These are phyloP conservation scores for Thamnophis sirtalis DNA, from an alignment of 2,113 vertebrate genomes.

Conservation along the genomic window DNA sequence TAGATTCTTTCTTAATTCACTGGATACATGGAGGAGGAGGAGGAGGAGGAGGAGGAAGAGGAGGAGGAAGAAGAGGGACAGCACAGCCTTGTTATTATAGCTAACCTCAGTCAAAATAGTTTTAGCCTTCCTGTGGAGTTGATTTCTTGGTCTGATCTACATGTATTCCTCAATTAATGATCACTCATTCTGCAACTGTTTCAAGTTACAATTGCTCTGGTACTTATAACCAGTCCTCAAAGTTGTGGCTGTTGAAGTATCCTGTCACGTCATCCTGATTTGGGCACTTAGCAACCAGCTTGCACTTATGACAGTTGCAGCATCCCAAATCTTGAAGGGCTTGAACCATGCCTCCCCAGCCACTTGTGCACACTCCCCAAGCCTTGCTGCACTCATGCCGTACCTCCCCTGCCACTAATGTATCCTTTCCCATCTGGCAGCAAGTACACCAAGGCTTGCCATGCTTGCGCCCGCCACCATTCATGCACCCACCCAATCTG, in stretches of 20 bases:
- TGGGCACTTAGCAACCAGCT: neutral
- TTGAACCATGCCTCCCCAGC: too few relatives aligned
- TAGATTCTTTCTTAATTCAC: neutral
- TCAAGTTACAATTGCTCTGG: neutral
- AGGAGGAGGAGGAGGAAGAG: too few relatives aligned
- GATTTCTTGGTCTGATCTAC: neutral
- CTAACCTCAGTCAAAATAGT: neutral
- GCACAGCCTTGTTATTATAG: neutral
- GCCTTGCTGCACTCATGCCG: too few relatives aligned
- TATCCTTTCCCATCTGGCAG: too few relatives aligned
- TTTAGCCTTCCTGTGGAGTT: neutral
- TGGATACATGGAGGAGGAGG: neutral
- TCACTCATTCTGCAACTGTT: neutral
- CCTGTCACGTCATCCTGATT: neutral
- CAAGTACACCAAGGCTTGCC: too few relatives aligned
- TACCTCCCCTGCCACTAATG: too few relatives aligned
- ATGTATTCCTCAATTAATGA: neutral
- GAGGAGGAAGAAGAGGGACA: too few relatives aligned
- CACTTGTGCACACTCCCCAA: neutral
- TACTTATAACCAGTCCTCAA: neutral
- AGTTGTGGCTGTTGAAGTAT: neutral
- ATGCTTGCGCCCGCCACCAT: too few relatives aligned
- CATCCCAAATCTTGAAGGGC: neutral
- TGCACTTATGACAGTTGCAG: neutral
- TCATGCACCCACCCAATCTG: too few relatives aligned